Conservation (phyloP, 2,113 vertebrate species). For the Psephotus haematonotus region DNA sequence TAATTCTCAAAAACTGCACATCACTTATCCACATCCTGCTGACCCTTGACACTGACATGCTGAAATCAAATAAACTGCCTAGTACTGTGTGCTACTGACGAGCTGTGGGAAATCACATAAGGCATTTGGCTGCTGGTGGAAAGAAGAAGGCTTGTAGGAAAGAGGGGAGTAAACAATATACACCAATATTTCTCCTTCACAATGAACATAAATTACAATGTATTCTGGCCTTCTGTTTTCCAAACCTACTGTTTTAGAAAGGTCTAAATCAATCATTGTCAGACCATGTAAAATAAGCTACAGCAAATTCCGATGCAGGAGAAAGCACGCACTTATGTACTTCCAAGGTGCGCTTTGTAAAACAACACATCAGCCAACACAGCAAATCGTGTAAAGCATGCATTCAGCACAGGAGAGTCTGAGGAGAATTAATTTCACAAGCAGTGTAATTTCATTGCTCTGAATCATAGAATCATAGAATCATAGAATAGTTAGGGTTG, state of each 20-base stretch:
- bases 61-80: neutral
- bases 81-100: neutral
- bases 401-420: neutral
- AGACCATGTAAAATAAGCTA: neutral
- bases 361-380: neutral
- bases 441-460: neutral
- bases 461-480: too few species aligned
- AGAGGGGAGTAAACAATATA: neutral
- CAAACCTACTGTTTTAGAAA: neutral
- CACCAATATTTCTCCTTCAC: neutral
- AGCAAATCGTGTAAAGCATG: fast-evolving
- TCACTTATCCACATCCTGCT: neutral
- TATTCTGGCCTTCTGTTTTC: neutral
- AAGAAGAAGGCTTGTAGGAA: neutral
- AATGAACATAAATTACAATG: neutral
- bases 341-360: neutral
- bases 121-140: neutral
- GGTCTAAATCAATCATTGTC: neutral
- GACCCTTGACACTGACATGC: neutral
- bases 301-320: neutral
- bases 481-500: too few species aligned
- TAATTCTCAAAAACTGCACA: neutral
- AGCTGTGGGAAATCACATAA: neutral
- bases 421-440: neutral
- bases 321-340: fast-evolving